Conservation (phyloP, 2,113 vertebrate genomes). For the Calcarius ornatus region DNA sequence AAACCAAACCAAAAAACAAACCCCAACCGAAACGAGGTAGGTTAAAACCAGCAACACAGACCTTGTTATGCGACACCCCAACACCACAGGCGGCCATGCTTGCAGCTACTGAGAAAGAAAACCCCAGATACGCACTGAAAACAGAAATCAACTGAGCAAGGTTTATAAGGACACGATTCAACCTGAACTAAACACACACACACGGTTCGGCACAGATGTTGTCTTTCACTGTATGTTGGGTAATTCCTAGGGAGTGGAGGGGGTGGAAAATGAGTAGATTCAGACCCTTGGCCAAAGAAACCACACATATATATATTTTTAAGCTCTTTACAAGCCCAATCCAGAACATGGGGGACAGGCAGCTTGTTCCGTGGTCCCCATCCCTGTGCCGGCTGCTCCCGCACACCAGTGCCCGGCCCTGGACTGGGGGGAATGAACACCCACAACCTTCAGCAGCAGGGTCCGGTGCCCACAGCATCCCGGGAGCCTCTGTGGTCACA, state of each 20-base stretch:
- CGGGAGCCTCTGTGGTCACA: background rate
- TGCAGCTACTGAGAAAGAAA: conserved; percentile 77
- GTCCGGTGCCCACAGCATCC: background rate
- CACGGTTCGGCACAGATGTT: conserved; percentile 77
- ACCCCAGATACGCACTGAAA: conserved; percentile 72
- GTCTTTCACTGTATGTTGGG: conserved; percentile 72
- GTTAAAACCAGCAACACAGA: conserved; percentile 84
- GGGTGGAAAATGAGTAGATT: conserved; percentile 63
- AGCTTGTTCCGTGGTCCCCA: background rate
- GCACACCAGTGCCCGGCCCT: background rate
- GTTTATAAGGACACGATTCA: conserved; percentile 79
- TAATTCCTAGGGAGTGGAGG: conserved; percentile 65
- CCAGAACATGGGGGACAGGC: background rate
- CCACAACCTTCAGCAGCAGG: background rate
- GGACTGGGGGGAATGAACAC: background rate
- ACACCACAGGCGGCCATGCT: conserved; percentile 82
- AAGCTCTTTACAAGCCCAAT: conserved; percentile 64
- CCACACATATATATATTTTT: conserved; percentile 52
- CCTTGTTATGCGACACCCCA: conserved; percentile 76
- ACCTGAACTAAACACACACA: conserved; percentile 81
- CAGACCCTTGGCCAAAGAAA: conserved; percentile 67
- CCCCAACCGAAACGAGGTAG: conserved; percentile 84
- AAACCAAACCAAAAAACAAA: conserved; percentile 32
- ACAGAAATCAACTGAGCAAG: conserved; percentile 77
- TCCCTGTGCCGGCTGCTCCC: background rate